phyloP scores from a whole-genome alignment of 1,140 invertebrate species.

The Dendrolimus kikuchii region DNA sequence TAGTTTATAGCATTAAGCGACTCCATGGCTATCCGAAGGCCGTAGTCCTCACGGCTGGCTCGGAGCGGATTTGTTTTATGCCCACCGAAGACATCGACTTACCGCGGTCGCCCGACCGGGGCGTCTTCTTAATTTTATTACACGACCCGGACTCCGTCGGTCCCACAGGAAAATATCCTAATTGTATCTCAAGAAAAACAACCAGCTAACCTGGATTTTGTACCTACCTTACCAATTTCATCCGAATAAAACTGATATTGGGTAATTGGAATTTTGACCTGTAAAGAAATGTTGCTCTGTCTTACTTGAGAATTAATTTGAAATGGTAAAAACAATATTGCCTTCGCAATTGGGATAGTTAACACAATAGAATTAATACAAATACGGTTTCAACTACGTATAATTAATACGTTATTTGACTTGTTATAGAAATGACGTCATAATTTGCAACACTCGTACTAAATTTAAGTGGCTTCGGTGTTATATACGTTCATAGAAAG shows the following conservation, averaged over 20 bases:
- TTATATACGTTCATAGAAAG: too few species aligned
- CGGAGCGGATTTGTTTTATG: constrained; percentile 66
- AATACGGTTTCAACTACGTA: too few species aligned
- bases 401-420: too few species aligned
- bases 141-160: constrained; percentile 35
- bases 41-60: constrained; percentile 28
- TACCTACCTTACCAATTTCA: constrained; percentile 2
- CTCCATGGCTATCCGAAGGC: constrained; percentile 12
- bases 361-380: too few species aligned
- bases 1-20: not conserved
- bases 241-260: not conserved
- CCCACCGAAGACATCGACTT: constrained; percentile 55
- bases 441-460: too few species aligned
- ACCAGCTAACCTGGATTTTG: constrained; percentile 20
- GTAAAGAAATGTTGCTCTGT: too few species aligned
- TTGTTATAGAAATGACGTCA: too few species aligned
- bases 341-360: too few species aligned
- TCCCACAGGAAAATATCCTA: constrained; percentile 53
- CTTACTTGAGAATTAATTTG: too few species aligned
- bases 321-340: too few species aligned
- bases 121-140: constrained; percentile 70
- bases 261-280: too few species aligned
- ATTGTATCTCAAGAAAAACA: constrained; percentile 55
- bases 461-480: too few species aligned
- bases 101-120: constrained; percentile 44